These are phyloP conservation scores for Antigone vipio DNA, from an alignment of 2,113 vertebrate genomes.

Conservation along the genomic window DNA sequence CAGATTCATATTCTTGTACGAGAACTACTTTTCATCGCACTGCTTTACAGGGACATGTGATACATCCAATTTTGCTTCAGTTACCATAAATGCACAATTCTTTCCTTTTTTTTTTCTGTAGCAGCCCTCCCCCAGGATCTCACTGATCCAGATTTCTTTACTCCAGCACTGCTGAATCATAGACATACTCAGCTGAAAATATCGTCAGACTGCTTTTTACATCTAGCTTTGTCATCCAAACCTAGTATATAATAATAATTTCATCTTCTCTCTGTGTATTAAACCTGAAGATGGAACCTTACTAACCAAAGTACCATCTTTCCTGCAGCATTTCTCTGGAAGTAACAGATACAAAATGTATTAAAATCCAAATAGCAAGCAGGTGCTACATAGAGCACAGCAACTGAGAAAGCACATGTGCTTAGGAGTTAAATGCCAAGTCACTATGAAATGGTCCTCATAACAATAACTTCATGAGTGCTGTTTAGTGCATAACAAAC, in stretches of 20 bases:
- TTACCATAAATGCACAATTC: neutral
- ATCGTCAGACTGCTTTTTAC: neutral
- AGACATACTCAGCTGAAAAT: neutral
- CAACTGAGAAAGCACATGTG: fast-evolving
- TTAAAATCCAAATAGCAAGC: neutral
- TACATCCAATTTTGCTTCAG: neutral
- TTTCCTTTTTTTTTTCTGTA: neutral
- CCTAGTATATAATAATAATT: neutral
- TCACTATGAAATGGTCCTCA: neutral
- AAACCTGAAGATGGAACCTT: neutral
- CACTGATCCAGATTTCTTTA: neutral
- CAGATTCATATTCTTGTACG: neutral
- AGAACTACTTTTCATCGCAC: neutral
- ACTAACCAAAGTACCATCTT: neutral
- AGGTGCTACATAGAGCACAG: neutral
- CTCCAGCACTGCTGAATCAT: neutral
- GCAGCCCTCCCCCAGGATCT: neutral
- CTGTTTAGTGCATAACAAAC: neutral
- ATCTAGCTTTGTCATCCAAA: neutral
- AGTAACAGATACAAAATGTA: neutral
- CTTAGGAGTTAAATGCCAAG: neutral
- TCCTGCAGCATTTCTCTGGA: neutral
- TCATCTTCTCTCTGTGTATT: neutral
- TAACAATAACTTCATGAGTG: neutral
- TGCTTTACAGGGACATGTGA: neutral